phyloP scores from a whole-genome alignment of 1,140 invertebrate genomes.

The Drosophila arawakana region DNA sequence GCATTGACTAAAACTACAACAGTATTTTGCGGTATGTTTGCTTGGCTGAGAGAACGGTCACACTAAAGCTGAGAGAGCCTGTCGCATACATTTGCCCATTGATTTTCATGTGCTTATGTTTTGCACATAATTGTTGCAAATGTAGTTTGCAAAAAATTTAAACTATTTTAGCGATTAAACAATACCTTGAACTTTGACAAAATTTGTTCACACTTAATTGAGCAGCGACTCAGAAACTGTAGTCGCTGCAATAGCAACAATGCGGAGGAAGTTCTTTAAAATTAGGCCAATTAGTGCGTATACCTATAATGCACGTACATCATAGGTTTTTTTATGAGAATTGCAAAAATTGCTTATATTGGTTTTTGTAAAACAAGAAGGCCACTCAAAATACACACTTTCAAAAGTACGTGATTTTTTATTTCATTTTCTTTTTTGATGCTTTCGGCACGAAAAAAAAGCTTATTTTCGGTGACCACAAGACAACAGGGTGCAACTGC shows the following conservation, averaged over 20 bases:
- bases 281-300: slow-evolving; percentile 59
- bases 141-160: slow-evolving; percentile 11
- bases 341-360: slow-evolving; percentile 18
- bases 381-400: slow-evolving; percentile 18
- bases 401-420: slow-evolving; percentile 48
- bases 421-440: slow-evolving; percentile 39
- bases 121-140: slow-evolving; percentile 27
- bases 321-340: slow-evolving; percentile 3
- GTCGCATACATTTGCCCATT: slow-evolving; percentile 55
- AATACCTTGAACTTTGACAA: background rate
- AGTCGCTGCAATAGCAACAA: slow-evolving; percentile 1
- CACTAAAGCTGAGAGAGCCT: slow-evolving; percentile 47
- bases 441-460: slow-evolving; percentile 47
- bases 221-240: background rate
- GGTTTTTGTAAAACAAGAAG: slow-evolving; percentile 27
- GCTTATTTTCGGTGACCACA: slow-evolving; percentile 17
- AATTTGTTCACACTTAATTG: background rate
- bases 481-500: slow-evolving; percentile 24
- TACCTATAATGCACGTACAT: slow-evolving; percentile 22
- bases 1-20: background rate
- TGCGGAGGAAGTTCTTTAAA: slow-evolving; percentile 30
- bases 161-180: background rate
- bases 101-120: slow-evolving; percentile 47
- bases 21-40: slow-evolving; percentile 66
- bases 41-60: slow-evolving; percentile 39